A percentile compares a stretch with the other conserved stretches of the same genome.
Conservation (phyloP, 1,140 invertebrate genomes). For the Hyles vespertilio region DNA sequence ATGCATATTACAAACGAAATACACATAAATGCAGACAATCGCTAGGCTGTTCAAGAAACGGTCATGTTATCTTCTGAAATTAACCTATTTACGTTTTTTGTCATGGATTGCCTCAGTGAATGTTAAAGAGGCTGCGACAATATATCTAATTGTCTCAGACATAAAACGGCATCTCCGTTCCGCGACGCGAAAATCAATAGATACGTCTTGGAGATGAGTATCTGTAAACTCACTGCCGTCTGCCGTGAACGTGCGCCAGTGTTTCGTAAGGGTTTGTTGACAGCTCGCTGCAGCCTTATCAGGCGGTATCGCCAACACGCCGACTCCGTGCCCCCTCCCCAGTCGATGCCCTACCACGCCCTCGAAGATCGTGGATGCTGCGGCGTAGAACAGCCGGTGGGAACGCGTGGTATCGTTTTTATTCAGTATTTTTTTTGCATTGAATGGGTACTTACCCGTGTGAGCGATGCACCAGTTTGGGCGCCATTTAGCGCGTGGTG, state of each 20-base stretch:
- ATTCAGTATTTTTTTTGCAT: conserved; percentile 1
- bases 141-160: conserved; percentile 29
- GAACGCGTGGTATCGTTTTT: neutral
- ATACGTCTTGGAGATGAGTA: conserved; percentile 41
- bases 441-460: conserved; percentile 56
- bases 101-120: conserved; percentile 24
- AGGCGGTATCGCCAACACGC: conserved; percentile 38
- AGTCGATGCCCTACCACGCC: conserved; percentile 45
- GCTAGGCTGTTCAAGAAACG: no score
- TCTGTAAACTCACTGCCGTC: conserved; percentile 23
- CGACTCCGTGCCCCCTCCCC: conserved; percentile 37
- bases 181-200: conserved; percentile 60
- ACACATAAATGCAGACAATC: no score
- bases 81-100: conserved; percentile 2
- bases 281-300: conserved; percentile 57
- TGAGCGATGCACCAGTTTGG: conserved; percentile 55
- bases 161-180: conserved; percentile 21
- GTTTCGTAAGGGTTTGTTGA: conserved; percentile 54
- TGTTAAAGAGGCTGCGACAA: conserved; percentile 35
- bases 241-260: conserved; percentile 24
- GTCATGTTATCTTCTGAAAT: no score
- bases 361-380: conserved; percentile 38
- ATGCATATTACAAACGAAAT: no score
- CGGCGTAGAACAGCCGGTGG: neutral
- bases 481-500: conserved; percentile 66